Percentiles rank a stretch among this genome's conserved stretches.
These are phyloP conservation scores for Macquaria australasica DNA, from an alignment of 2,113 vertebrate species.

Conservation along the genomic window DNA sequence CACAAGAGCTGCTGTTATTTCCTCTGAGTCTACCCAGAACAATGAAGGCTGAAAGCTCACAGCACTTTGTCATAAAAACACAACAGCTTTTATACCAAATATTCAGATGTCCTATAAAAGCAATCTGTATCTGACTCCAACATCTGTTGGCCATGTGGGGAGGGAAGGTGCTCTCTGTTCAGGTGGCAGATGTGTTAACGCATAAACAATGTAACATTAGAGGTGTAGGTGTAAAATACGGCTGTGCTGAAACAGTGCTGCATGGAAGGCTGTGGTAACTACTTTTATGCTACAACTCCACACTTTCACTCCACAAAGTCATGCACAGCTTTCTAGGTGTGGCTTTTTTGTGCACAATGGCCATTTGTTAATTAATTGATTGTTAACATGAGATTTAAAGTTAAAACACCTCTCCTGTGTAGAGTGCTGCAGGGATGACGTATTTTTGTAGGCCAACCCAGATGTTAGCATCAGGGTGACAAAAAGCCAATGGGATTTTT, in stretches of 20 bases:
- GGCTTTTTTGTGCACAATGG: slow-evolving; percentile 9
- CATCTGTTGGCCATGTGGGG: slow-evolving; percentile 73
- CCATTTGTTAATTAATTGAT: background rate
- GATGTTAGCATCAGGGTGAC: too few relatives aligned
- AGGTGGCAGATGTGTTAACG: slow-evolving; percentile 68
- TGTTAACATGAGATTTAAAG: slow-evolving; percentile 17
- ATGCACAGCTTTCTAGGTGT: slow-evolving; percentile 14
- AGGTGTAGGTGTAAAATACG: slow-evolving; percentile 60
- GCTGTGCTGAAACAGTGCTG: slow-evolving; percentile 5
- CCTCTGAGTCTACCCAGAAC: slow-evolving; percentile 21
- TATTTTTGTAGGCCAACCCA: too few relatives aligned
- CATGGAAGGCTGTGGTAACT: slow-evolving; percentile 12
- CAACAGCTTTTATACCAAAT: slow-evolving; percentile 50
- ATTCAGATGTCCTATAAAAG: slow-evolving; percentile 56
- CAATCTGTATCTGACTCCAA: slow-evolving; percentile 8
- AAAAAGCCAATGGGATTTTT: too few relatives aligned
- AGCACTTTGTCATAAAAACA: slow-evolving; percentile 56
- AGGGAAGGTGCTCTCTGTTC: slow-evolving; percentile 30
- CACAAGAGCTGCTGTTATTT: slow-evolving; percentile 19
- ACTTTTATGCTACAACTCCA: background rate
- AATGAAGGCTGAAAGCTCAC: slow-evolving; percentile 21
- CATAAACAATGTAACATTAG: slow-evolving; percentile 70
- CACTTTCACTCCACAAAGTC: slow-evolving; percentile 15
- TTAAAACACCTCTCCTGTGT: background rate
- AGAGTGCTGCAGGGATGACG: too few relatives aligned